A percentile compares a stretch with the other conserved stretches of the same genome.
Conservation (phyloP, 2,888 invertebrate genomes). For the Rhodophaea formosa region DNA sequence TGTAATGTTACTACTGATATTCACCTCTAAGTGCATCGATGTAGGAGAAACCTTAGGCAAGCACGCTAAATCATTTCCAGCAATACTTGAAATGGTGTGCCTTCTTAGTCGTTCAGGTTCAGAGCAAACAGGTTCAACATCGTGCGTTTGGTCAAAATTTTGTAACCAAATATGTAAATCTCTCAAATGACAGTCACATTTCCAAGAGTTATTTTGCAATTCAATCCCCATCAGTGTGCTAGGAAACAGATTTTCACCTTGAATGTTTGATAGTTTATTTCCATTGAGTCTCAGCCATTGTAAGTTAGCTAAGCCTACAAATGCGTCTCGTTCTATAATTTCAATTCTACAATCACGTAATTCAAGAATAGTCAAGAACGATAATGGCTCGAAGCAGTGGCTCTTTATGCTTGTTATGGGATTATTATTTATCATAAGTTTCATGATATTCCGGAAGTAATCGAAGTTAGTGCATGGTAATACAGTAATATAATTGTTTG, state of each 20-base stretch:
- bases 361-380: conserved; percentile 89
- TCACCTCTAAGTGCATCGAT: conserved; percentile 87
- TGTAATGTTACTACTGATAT: conserved; percentile 90
- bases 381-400: conserved; percentile 87
- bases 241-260: conserved; percentile 87
- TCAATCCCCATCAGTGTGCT: conserved; percentile 89
- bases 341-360: conserved; percentile 90
- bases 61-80: conserved; percentile 88
- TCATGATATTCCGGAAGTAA: conserved; percentile 90
- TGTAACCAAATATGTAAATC: conserved; percentile 90
- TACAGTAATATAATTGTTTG: conserved; percentile 88
- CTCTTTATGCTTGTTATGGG: conserved; percentile 87
- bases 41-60: conserved; percentile 89
- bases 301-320: conserved; percentile 88
- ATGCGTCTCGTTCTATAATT: conserved; percentile 88
- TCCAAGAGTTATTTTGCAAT: conserved; percentile 93
- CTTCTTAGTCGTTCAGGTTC: conserved; percentile 85
- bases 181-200: conserved; percentile 91
- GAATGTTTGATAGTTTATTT: conserved; percentile 88
- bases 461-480: conserved; percentile 90
- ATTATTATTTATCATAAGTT: conserved; percentile 89
- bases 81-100: conserved; percentile 84
- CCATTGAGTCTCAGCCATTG: conserved; percentile 93
- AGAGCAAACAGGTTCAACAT: conserved; percentile 89
- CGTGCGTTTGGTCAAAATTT: conserved; percentile 88